phyloP scores from a whole-genome alignment of 2,888 invertebrate genomes.

The Sphaerophoria taeniata region DNA sequence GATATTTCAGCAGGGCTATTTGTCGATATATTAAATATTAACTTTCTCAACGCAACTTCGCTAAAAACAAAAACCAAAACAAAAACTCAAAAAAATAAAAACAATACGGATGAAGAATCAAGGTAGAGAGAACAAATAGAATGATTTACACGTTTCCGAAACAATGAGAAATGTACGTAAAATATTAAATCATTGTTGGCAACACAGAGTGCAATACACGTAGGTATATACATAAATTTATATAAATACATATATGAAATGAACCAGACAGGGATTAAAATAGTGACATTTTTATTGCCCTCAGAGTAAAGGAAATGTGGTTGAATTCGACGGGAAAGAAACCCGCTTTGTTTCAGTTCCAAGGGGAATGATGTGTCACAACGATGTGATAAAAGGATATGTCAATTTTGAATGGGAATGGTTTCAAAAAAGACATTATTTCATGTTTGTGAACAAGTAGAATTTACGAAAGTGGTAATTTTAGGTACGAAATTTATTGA shows the following conservation, averaged over 20 bases:
- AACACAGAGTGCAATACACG: conserved; percentile 19
- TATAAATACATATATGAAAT: conserved; percentile 4
- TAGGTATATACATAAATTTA: neutral
- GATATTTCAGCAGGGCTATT: conserved; percentile 67
- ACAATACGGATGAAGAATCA: conserved; percentile 18
- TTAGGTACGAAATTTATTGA: conserved; percentile 11
- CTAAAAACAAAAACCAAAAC: conserved; percentile 30
- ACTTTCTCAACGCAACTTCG: conserved; percentile 41
- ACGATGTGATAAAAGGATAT: conserved; percentile 51
- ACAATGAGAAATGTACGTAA: conserved; percentile 48
- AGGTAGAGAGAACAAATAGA: conserved; percentile 42
- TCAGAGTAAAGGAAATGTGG: neutral
- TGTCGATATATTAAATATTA: conserved; percentile 70
- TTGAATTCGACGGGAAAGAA: neutral
- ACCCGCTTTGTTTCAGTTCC: conserved; percentile 44
- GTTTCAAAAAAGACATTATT: conserved; percentile 7
- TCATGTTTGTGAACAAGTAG: neutral
- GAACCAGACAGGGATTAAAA: conserved; percentile 21
- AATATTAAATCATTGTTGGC: conserved; percentile 54
- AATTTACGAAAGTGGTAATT: neutral
- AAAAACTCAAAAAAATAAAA: conserved; percentile 16
- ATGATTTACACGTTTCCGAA: conserved; percentile 59
- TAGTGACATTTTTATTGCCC: conserved; percentile 66
- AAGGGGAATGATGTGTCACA: conserved; percentile 45
- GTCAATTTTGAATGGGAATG: conserved; percentile 43